Conservation (phyloP, 1,140 invertebrate species). For the Helicoverpa zea region DNA sequence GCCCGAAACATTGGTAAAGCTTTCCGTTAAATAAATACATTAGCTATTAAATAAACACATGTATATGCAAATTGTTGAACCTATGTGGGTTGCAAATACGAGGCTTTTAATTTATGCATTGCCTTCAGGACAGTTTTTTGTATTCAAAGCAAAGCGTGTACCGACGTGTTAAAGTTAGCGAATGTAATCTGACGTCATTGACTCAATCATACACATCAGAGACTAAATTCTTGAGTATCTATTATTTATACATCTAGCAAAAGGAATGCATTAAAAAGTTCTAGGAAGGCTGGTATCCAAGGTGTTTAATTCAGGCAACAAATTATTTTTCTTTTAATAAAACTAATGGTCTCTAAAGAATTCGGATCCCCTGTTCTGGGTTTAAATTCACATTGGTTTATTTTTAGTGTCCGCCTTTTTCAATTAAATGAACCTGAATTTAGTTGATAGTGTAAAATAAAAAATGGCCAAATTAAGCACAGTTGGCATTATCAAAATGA, state of each 20-base stretch:
- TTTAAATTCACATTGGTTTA: slow-evolving; percentile 44
- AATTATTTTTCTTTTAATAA: slow-evolving; percentile 24
- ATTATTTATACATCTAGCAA: slow-evolving; percentile 16
- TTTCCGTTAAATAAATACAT: slow-evolving; percentile 40
- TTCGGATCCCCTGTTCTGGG: slow-evolving; percentile 16
- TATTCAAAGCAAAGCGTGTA: slow-evolving; percentile 10
- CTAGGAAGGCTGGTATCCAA: slow-evolving; percentile 28
- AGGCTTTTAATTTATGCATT: slow-evolving; percentile 12
- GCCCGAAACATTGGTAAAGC: slow-evolving; percentile 19
- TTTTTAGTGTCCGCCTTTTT: slow-evolving; percentile 55
- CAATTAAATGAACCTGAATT: slow-evolving; percentile 54
- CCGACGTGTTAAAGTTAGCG: slow-evolving; percentile 6
- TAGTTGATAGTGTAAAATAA: slow-evolving; percentile 41
- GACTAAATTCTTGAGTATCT: neutral
- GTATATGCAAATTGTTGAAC: slow-evolving; percentile 1
- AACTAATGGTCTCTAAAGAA: slow-evolving; percentile 19
- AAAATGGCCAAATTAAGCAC: slow-evolving; percentile 32
- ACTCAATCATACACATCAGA: neutral
- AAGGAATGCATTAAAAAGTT: slow-evolving; percentile 32
- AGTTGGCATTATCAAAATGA: slow-evolving; percentile 39
- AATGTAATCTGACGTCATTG: slow-evolving; percentile 16
- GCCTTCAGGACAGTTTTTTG: neutral
- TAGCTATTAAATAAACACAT: slow-evolving; percentile 21
- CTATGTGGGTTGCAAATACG: slow-evolving; percentile 8
- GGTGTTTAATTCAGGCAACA: neutral